A percentile compares a stretch with the other conserved stretches of the same genome.
Conservation (phyloP, 2,797 vertebrate genomes). For the Botia kubotai region DNA sequence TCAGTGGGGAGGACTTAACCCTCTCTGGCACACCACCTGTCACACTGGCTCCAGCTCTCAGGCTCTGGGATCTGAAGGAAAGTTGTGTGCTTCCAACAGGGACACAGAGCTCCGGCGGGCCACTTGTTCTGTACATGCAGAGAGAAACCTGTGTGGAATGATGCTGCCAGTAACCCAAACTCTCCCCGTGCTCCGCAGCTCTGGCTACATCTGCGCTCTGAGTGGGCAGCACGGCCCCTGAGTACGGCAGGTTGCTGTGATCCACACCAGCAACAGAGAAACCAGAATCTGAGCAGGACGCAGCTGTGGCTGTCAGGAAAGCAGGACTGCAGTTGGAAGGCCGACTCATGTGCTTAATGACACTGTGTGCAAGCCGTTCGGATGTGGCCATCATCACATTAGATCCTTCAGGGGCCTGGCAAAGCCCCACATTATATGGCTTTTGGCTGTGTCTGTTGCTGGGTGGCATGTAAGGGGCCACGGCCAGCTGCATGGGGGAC, state of each 20-base stretch:
- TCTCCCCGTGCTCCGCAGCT: slow-evolving; percentile 79
- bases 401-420: slow-evolving; percentile 85
- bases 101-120: slow-evolving; percentile 82
- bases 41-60: slow-evolving; percentile 60
- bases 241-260: slow-evolving; percentile 75
- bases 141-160: slow-evolving; percentile 82
- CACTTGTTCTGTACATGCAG: slow-evolving; percentile 82
- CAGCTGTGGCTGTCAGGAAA: slow-evolving; percentile 82
- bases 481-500: slow-evolving; percentile 83
- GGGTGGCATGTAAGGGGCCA: slow-evolving; percentile 86
- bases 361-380: slow-evolving; percentile 90
- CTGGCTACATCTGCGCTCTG: slow-evolving; percentile 86
- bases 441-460: slow-evolving; percentile 84
- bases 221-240: slow-evolving; percentile 81
- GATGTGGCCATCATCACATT: slow-evolving; percentile 79
- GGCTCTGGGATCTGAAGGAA: slow-evolving; percentile 73
- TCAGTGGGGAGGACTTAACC: slow-evolving; percentile 81
- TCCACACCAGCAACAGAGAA: slow-evolving; percentile 70
- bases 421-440: slow-evolving; percentile 77
- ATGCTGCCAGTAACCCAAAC: slow-evolving; percentile 89
- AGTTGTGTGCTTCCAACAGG: slow-evolving; percentile 71
- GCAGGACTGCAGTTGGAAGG: slow-evolving; percentile 86
- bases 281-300: slow-evolving; percentile 74
- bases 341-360: slow-evolving; percentile 93
- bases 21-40: slow-evolving; percentile 69